A percentile compares a stretch with the other conserved stretches of the same genome.
These are phyloP conservation scores for Ochropleura leucogaster DNA, from an alignment of 2,888 invertebrate species.

Conservation along the genomic window DNA sequence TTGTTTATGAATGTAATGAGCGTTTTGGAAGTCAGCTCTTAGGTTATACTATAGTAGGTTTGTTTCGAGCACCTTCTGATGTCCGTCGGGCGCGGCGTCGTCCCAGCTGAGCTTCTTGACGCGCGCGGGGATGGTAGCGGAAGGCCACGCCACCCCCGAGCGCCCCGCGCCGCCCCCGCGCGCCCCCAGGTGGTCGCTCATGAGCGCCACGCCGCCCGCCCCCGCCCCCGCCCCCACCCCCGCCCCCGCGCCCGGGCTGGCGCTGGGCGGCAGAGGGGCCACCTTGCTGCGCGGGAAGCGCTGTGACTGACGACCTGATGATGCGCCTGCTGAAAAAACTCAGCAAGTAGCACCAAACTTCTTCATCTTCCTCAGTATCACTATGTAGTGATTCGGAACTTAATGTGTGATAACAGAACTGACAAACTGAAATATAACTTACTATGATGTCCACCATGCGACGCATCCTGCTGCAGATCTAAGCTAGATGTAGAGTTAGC, in stretches of 20 bases:
- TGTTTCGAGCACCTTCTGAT: slow-evolving; percentile 48
- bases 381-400: background rate
- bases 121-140: slow-evolving; percentile 92
- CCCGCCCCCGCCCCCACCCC: slow-evolving; percentile 68
- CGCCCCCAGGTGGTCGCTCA: slow-evolving; percentile 84
- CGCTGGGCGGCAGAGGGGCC: slow-evolving; percentile 79
- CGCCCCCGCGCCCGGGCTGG: slow-evolving; percentile 44
- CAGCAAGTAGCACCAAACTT: background rate
- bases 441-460: slow-evolving; percentile 41
- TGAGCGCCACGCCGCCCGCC: slow-evolving; percentile 72
- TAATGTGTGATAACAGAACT: background rate
- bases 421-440: background rate
- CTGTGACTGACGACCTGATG: slow-evolving; percentile 71
- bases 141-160: slow-evolving; percentile 92
- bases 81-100: slow-evolving; percentile 64
- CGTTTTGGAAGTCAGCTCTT: background rate
- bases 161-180: slow-evolving; percentile 72
- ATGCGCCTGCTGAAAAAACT: slow-evolving; percentile 19
- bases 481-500: slow-evolving; percentile 88
- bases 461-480: slow-evolving; percentile 72
- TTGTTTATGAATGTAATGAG: background rate
- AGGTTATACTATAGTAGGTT: slow-evolving; percentile 4
- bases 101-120: slow-evolving; percentile 94
- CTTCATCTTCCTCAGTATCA: background rate
- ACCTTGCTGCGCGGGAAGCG: slow-evolving; percentile 75